Percentiles rank a stretch among this genome's conserved stretches.
These are phyloP conservation scores for Drosophila virilis DNA, from an alignment of 1,140 invertebrate genomes.

Conservation along the genomic window DNA sequence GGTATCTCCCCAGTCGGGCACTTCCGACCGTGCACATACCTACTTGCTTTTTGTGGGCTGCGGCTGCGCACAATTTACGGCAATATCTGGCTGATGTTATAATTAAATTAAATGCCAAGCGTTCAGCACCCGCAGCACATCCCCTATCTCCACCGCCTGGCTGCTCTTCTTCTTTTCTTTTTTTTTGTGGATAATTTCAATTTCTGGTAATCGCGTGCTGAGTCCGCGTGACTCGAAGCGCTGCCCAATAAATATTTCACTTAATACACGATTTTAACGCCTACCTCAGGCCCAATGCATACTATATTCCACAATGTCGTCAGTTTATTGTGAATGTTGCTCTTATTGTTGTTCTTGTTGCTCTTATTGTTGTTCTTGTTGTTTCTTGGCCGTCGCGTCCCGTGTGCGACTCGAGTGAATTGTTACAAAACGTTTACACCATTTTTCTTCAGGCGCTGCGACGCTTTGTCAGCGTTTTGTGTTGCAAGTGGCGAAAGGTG, in stretches of 20 bases:
- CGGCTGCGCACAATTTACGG: constrained; percentile 6
- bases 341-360: constrained; percentile 3
- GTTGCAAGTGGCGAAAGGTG: constrained; percentile 65
- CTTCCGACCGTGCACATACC: neutral
- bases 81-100: constrained; percentile 36
- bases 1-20: no score
- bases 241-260: constrained; percentile 80
- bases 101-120: constrained; percentile 44
- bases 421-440: constrained; percentile 76
- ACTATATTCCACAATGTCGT: neutral
- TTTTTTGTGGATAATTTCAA: constrained; percentile 63
- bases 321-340: constrained; percentile 14
- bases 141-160: neutral
- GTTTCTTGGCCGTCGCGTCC: neutral
- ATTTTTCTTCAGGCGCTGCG: constrained; percentile 62
- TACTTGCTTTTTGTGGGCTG: neutral
- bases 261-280: constrained; percentile 78
- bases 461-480: constrained; percentile 64
- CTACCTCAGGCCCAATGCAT: constrained; percentile 41
- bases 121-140: neutral
- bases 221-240: constrained; percentile 70
- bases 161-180: neutral
- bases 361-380: constrained; percentile 20
- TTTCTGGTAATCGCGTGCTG: constrained; percentile 67
- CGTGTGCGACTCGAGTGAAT: constrained; percentile 53